Conservation (phyloP, 1,140 invertebrate species). For the Drosophila bocqueti region DNA sequence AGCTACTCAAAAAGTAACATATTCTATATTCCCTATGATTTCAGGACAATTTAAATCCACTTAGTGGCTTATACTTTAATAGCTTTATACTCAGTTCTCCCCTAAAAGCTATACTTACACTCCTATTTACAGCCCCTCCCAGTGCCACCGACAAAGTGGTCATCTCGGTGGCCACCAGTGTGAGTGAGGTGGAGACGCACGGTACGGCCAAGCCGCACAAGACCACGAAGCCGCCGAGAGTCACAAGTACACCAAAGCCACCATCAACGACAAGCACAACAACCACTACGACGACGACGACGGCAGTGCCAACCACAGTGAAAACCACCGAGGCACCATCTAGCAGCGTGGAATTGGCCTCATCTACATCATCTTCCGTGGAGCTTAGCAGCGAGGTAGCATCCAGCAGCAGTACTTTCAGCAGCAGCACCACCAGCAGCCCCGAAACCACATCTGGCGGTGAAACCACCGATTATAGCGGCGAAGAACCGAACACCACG, state of each 20-base stretch:
- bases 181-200: slow-evolving; percentile 69
- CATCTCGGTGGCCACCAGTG: slow-evolving; percentile 77
- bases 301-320: slow-evolving; percentile 70
- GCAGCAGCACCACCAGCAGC: slow-evolving; percentile 36
- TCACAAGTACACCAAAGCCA: slow-evolving; percentile 33
- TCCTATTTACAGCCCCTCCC: slow-evolving; percentile 57
- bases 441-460: slow-evolving; percentile 26
- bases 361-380: slow-evolving; percentile 57
- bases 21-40: too few species aligned
- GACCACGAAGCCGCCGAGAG: slow-evolving; percentile 61
- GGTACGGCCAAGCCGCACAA: slow-evolving; percentile 50
- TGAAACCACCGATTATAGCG: slow-evolving; percentile 61
- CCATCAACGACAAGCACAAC: slow-evolving; percentile 33
- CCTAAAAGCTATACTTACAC: background rate
- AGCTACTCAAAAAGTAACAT: too few species aligned
- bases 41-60: background rate
- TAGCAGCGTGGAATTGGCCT: slow-evolving; percentile 61
- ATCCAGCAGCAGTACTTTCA: slow-evolving; percentile 30
- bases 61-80: background rate
- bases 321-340: slow-evolving; percentile 64
- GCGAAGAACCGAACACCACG: slow-evolving; percentile 56
- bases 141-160: slow-evolving; percentile 75
- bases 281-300: slow-evolving; percentile 49
- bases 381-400: slow-evolving; percentile 55
- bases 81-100: background rate